Evolutionary conservation across 30 jellyfish, hydroid and myxozoan genomes (phyloP), one percentile per base, ranked within the genome.

Genomic region (Aurelia sp.): DNA sequence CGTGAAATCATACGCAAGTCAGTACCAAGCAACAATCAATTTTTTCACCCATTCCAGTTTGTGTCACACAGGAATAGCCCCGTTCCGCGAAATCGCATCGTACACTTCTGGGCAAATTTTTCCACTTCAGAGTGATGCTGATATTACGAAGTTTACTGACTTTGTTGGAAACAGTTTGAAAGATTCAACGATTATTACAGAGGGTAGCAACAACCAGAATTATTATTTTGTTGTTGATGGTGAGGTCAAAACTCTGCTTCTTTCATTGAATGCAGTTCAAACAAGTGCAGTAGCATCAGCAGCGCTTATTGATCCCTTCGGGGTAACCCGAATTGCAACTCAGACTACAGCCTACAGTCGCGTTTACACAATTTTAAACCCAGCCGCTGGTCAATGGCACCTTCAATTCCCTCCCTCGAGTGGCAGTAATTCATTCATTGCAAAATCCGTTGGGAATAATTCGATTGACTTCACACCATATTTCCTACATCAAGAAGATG

Each of bases 101-200:
- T 55, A 81, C 83, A 91, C 98, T 53, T 91, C 98, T 17, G 98
- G 98, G 13, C 93, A 91, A 53, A 81, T 86, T 8, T 80, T 84
- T 59, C 88, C 92, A 2, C 73, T 79, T 7, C 18, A 58, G 38
- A 88, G 68, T 19, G 68, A 78, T 20, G 70, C 82, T 1, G 93
- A 79, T 48, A 55, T 86, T 30, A 62, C 61, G 40, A 44, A 70
- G 22, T 91, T 81, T 82, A 84, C 72, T 38, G 91, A 81, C 66
- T 77, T 63, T 61, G 96, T 91, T 13, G 82, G 63, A 51, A 83
- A 61, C 78, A 51, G 91, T 19, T 73, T 91, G 74, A 38, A 64
- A 52, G 84, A 65, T 71, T 89, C 84, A 13, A 74, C 86, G 4
- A 71, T 69, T 35, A 80, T 91, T 5, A 67, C 68, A n/a, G 71